Conservation (phyloP, 2,113 vertebrate species). For the Syngnathus typhle region DNA sequence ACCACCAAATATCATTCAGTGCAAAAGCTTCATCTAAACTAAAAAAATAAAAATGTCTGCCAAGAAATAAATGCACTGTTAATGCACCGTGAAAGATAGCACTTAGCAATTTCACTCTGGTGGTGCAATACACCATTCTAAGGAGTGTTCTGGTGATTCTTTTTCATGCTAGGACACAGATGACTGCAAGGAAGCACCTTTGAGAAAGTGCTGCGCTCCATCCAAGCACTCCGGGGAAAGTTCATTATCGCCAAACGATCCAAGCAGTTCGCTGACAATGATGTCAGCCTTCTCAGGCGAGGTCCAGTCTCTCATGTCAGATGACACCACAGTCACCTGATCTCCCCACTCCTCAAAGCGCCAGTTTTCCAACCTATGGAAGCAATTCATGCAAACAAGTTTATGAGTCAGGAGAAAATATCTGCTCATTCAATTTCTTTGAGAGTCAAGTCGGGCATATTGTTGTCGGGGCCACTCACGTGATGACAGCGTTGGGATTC, state of each 20-base stretch:
- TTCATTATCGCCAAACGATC: constrained; percentile 90
- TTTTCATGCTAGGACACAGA: neutral
- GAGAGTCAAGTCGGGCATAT: neutral
- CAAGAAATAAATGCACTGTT: no score
- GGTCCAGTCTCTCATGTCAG: constrained; percentile 87
- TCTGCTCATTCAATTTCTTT: neutral
- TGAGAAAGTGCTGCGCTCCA: constrained; percentile 87
- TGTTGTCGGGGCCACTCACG: constrained; percentile 68
- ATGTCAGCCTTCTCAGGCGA: constrained; percentile 89
- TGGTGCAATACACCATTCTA: no score
- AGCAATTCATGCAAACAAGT: neutral
- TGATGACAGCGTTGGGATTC: constrained; percentile 87
- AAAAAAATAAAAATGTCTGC: no score
- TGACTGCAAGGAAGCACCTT: constrained; percentile 65
- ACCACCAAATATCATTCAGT: no score
- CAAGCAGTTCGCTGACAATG: constrained; percentile 87
- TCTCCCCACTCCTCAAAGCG: constrained; percentile 92
- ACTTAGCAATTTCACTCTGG: no score
- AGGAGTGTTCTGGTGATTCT: no score
- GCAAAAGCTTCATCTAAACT: no score
- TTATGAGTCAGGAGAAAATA: neutral
- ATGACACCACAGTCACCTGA: constrained; percentile 85
- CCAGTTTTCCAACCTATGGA: constrained; percentile 83
- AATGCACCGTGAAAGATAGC: no score
- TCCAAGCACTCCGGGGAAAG: constrained; percentile 89